phyloP scores from a whole-genome alignment of 2,113 vertebrate genomes.

The Pagrus major region DNA sequence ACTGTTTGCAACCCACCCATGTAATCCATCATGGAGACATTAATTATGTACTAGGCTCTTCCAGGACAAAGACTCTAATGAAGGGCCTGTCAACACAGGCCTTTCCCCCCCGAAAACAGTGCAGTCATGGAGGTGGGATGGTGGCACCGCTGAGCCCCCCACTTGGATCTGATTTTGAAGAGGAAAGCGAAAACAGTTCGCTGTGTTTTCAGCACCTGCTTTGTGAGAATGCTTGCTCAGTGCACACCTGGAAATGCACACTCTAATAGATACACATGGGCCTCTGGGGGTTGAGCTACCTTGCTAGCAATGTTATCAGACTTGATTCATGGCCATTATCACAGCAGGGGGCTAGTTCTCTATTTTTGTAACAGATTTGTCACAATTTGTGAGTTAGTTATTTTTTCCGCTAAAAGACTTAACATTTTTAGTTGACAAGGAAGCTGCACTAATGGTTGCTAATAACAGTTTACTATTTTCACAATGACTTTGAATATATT shows the following conservation, averaged over 20 bases:
- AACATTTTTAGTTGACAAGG: background rate
- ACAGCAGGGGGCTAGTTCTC: background rate
- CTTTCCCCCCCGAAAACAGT: constrained; percentile 55
- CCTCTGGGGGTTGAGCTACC: constrained; percentile 16
- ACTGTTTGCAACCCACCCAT: constrained; percentile 74
- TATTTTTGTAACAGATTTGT: constrained; percentile 14
- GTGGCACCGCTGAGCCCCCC: constrained; percentile 43
- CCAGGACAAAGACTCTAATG: constrained; percentile 83
- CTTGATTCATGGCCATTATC: constrained; percentile 26
- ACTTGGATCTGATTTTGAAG: constrained; percentile 36
- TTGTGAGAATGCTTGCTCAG: constrained; percentile 29
- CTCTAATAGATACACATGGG: constrained; percentile 13
- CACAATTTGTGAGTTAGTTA: constrained; percentile 4
- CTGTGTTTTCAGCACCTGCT: constrained; percentile 48
- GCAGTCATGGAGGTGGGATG: constrained; percentile 57
- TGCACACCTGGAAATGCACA: constrained; percentile 39
- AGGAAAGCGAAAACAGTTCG: constrained; percentile 31
- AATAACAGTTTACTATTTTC: background rate
- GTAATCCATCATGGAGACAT: constrained; percentile 84
- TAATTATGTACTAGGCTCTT: constrained; percentile 84
- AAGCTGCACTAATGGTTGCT: background rate
- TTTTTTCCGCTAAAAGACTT: background rate
- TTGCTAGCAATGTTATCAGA: background rate
- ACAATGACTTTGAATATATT: background rate
- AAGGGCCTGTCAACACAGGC: constrained; percentile 78